Percentiles rank a stretch among this genome's conserved stretches.
Evolutionary conservation across 2,113 vertebrate genomes (phyloP).

Genomic region (Sinocyclocheilus grahami): DNA sequence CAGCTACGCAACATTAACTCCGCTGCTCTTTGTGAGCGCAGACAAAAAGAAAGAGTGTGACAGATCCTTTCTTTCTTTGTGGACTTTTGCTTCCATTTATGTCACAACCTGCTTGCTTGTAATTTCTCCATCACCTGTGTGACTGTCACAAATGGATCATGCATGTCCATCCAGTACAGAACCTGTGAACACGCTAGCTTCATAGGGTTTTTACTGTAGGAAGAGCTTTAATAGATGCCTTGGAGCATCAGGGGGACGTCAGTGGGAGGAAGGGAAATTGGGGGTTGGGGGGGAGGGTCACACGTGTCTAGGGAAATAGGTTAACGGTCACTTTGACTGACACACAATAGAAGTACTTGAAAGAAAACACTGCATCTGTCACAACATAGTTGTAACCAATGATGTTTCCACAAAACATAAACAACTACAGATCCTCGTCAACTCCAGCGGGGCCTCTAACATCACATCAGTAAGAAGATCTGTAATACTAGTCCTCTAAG

Average conservation of each 20-base stretch:
- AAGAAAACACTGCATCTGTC: slow-evolving; percentile 53
- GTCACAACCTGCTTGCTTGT: slow-evolving; percentile 44
- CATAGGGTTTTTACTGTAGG: background rate
- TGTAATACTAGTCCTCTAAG: background rate
- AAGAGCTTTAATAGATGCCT: background rate
- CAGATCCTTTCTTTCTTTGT: slow-evolving; percentile 68
- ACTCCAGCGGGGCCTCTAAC: no score
- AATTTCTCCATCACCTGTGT: slow-evolving; percentile 63
- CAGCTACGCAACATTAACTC: slow-evolving; percentile 69
- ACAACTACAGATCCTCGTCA: background rate
- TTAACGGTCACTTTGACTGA: slow-evolving; percentile 63
- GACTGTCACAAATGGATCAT: background rate
- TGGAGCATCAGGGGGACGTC: background rate
- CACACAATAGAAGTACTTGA: slow-evolving; percentile 58
- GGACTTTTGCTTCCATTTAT: slow-evolving; percentile 62
- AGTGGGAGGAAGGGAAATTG: slow-evolving; percentile 32
- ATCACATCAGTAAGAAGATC: background rate
- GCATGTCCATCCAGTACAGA: background rate
- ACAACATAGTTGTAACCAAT: slow-evolving; percentile 50
- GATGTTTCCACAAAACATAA: background rate
- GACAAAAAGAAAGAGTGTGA: slow-evolving; percentile 67
- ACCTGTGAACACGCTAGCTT: background rate
- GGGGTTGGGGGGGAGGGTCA: slow-evolving; percentile 59
- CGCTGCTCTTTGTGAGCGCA: slow-evolving; percentile 72
- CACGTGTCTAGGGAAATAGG: slow-evolving; percentile 68